A percentile compares a stretch with the other conserved stretches of the same genome.
Conservation (phyloP, 2,113 vertebrate species). For the Mesitornis unicolor region DNA sequence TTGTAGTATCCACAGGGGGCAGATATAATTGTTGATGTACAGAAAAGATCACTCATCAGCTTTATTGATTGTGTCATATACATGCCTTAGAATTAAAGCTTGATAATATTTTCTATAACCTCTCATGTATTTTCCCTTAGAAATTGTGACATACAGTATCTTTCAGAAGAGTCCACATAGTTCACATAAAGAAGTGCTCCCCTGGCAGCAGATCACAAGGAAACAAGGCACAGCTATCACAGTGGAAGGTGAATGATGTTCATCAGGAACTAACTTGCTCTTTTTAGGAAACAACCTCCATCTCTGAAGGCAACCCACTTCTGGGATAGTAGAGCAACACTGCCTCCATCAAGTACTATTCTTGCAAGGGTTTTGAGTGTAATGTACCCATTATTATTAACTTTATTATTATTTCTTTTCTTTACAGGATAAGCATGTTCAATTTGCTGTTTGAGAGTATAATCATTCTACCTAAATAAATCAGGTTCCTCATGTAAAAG, state of each 20-base stretch:
- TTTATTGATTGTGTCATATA: background rate
- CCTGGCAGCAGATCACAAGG: background rate
- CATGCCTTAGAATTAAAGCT: background rate
- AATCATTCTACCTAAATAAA: background rate
- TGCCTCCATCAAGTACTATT: background rate
- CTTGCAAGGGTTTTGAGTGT: background rate
- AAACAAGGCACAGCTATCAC: background rate
- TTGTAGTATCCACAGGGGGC: background rate
- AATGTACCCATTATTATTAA: background rate
- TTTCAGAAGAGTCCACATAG: background rate
- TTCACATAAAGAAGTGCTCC: background rate
- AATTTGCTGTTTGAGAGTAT: background rate
- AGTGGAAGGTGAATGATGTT: background rate
- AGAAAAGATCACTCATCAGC: background rate
- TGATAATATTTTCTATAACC: background rate
- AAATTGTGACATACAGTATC: background rate
- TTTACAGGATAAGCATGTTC: background rate
- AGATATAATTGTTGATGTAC: background rate
- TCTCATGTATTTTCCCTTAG: background rate
- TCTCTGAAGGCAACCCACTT: background rate
- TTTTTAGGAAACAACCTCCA: background rate
- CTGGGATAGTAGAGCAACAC: background rate
- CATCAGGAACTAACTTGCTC: background rate
- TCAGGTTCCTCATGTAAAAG: background rate
- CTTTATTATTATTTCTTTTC: background rate